A percentile compares a stretch with the other conserved stretches of the same genome.
Conservation (phyloP, 2,888 invertebrate genomes). For the Halocaridina rubra region DNA sequence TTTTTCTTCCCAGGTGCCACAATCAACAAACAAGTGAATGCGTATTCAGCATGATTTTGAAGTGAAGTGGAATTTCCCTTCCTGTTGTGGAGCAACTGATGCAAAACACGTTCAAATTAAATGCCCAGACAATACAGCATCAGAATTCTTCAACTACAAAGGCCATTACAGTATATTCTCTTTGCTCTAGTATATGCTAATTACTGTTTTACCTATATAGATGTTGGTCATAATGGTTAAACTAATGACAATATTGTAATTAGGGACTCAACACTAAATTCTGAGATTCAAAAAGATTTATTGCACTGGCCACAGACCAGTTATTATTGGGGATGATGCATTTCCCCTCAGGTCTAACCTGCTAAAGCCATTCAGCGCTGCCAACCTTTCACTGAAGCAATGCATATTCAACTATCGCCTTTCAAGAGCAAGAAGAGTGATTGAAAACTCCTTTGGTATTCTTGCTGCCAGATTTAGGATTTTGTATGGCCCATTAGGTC, state of each 20-base stretch:
- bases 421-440: too few species aligned
- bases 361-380: background rate
- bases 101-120: slow-evolving; percentile 12
- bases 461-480: too few species aligned
- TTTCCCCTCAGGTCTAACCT: slow-evolving; percentile 1
- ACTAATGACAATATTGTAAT: slow-evolving; percentile 64
- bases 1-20: background rate
- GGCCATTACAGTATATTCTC: slow-evolving; percentile 61
- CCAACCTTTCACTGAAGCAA: background rate
- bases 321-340: background rate
- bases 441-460: too few species aligned
- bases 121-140: slow-evolving; percentile 49
- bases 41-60: slow-evolving; percentile 4
- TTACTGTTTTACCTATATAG: slow-evolving; percentile 60
- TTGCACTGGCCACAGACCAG: slow-evolving; percentile 62
- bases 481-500: background rate
- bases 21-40: background rate
- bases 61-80: background rate
- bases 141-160: slow-evolving; percentile 64
- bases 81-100: background rate
- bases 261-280: slow-evolving; percentile 62
- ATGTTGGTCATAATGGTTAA: slow-evolving; percentile 61
- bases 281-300: slow-evolving; percentile 65
- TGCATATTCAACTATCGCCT: too few species aligned
- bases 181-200: slow-evolving; percentile 63